Evolutionary conservation across 2,113 vertebrate genomes (phyloP).

Genomic region (Brachypteracias leptosomus): DNA sequence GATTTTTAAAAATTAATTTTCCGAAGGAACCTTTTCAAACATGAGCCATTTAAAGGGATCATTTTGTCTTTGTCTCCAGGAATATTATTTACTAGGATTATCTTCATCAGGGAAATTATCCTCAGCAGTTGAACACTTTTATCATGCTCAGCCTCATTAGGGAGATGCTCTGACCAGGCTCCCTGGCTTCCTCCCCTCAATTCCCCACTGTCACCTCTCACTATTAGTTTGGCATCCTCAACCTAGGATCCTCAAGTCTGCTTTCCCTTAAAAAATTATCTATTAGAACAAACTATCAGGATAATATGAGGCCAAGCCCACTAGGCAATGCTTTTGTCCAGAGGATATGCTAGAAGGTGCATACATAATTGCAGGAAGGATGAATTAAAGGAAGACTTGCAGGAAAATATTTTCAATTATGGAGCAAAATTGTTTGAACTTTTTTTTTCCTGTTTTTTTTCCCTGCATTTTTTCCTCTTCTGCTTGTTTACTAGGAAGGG

Average conservation of each 20-base stretch:
- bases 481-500: not conserved
- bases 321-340: not conserved
- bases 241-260: not conserved
- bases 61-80: accelerated
- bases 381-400: not conserved
- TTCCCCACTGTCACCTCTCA: accelerated
- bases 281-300: not conserved
- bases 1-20: not conserved
- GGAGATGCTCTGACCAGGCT: not conserved
- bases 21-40: not conserved
- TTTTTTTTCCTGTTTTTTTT: not conserved
- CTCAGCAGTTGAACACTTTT: not conserved
- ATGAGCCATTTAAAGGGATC: not conserved
- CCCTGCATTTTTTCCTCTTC: not conserved
- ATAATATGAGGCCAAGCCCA: not conserved
- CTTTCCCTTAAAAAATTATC: not conserved
- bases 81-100: not conserved
- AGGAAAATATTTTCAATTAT: not conserved
- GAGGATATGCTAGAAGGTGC: not conserved
- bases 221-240: not conserved
- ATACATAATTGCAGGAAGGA: not conserved
- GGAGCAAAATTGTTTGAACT: not conserved
- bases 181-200: not conserved
- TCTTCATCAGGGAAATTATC: not conserved
- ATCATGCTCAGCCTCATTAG: not conserved